Evolutionary conservation across 2,888 invertebrate genomes (phyloP).

Genomic region (Xestobium rufovillosum): DNA sequence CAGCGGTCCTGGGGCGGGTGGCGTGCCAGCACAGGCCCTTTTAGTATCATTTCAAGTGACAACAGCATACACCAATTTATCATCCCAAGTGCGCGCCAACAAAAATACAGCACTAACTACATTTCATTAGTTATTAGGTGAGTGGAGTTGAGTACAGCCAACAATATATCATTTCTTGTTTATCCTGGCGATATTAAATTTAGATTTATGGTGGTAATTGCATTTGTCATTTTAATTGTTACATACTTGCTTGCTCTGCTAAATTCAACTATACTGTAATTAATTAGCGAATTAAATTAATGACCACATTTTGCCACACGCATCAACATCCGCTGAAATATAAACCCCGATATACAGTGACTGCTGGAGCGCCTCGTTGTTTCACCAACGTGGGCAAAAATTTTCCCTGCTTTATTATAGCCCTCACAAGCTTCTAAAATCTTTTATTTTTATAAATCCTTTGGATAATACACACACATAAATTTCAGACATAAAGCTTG

Average conservation of each 20-base stretch:
- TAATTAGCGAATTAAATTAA: conserved; percentile 38
- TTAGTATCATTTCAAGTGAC: conserved; percentile 25
- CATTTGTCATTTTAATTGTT: conserved; percentile 39
- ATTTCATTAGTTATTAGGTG: conserved; percentile 18
- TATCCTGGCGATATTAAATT: conserved; percentile 36
- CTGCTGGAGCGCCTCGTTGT: too few relatives aligned
- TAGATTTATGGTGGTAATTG: conserved; percentile 38
- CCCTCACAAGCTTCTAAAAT: too few relatives aligned
- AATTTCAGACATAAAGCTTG: too few relatives aligned
- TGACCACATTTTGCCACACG: too few relatives aligned
- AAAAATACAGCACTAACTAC: conserved; percentile 21
- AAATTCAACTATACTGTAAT: conserved; percentile 35
- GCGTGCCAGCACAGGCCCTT: too few relatives aligned
- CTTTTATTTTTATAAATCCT: too few relatives aligned
- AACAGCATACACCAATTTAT: conserved; percentile 28
- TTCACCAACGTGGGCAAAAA: too few relatives aligned
- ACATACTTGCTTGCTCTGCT: conserved; percentile 35
- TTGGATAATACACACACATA: too few relatives aligned
- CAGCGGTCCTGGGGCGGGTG: too few relatives aligned
- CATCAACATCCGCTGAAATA: too few relatives aligned
- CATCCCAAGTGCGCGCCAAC: conserved; percentile 20
- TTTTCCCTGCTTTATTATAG: too few relatives aligned
- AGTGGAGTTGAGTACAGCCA: conserved; percentile 5
- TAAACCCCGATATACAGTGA: too few relatives aligned
- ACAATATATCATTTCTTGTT: conserved; percentile 31